Percentiles rank a stretch among this genome's conserved stretches.
Evolutionary conservation across 2,888 invertebrate species (phyloP).

Genomic region (Leptinotarsa peninsularis): DNA sequence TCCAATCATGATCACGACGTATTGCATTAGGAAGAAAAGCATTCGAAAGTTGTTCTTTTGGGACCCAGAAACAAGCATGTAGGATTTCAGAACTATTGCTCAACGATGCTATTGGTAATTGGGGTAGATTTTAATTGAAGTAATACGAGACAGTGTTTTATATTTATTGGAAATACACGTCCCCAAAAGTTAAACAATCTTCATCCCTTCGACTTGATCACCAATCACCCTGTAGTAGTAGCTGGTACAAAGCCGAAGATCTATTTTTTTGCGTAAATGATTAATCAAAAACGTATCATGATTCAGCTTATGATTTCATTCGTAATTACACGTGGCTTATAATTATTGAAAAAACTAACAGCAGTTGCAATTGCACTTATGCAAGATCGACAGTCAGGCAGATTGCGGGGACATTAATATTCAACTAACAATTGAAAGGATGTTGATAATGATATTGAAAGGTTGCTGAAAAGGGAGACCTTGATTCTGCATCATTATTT

Average conservation of each 20-base stretch:
- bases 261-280: background rate
- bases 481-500: background rate
- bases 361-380: background rate
- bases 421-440: background rate
- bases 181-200: too few relatives aligned
- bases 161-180: too few relatives aligned
- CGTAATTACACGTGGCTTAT: background rate
- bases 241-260: background rate
- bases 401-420: background rate
- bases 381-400: background rate
- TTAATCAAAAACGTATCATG: background rate
- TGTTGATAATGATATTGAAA: background rate
- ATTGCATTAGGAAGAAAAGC: too few relatives aligned
- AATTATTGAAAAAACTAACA: conserved; percentile 1
- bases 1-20: too few relatives aligned
- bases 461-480: background rate
- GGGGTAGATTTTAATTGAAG: too few relatives aligned
- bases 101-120: too few relatives aligned
- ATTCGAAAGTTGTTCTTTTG: too few relatives aligned
- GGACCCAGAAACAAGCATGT: too few relatives aligned
- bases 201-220: too few relatives aligned
- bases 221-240: background rate
- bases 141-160: too few relatives aligned
- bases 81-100: too few relatives aligned
- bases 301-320: background rate